Base-by-base conservation (phyloP, 2,113 vertebrate species). In the Elgaria multicarinata region DNA sequence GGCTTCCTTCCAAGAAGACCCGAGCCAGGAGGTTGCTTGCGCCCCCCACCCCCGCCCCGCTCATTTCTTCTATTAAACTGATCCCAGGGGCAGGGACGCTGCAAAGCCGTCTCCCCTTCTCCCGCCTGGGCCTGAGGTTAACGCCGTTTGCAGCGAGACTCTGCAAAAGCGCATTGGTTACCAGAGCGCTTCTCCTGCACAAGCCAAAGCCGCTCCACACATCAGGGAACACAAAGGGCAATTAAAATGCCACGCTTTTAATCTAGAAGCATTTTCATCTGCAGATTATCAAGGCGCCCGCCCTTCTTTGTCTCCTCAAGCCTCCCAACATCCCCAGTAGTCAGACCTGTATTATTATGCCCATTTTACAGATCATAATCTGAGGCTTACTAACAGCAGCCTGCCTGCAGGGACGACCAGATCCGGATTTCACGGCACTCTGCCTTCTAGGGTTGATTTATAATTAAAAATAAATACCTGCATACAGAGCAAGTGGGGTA, bases 1-100 rank as follows among this genome's bases (percentile, higher is more conserved):
- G 39, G 24, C 83, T 53, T 81, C 78, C 88, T 92, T 83, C 78
- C 7, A 55, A 87, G 81, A 14, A 79, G 89, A 55, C 87, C 53
- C 62, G 24, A 80, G 84, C 67, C 80, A 72, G 87, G 67, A 72
- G 46, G 64, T 22, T 24, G 55, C 50, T 46, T 69, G 64, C 44
- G n/a, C n/a, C n/a, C n/a, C n/a, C n/a, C n/a, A n/a, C n/a, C n/a
- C n/a, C n/a, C n/a, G n/a, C 26, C n/a, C 12, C 2, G 46, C 72
- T 42, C 24, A 16, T 18, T 18, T 7, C 22, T 66, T 33, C 14
- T 16, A 6, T 36, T n/a, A 9, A 53, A 39, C 4, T 4, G 28
- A 71, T 58, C 42, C 33, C 53, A 62, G 50, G n/a, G n/a, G 31
- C 79, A 36, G 2, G 24, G 10, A 69, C 39, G 64, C 86, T 20